Evolutionary conservation across 2,113 vertebrate genomes (phyloP), one percentile per base, ranked within the genome.

Genomic region (Anser brachyrhynchus): DNA sequence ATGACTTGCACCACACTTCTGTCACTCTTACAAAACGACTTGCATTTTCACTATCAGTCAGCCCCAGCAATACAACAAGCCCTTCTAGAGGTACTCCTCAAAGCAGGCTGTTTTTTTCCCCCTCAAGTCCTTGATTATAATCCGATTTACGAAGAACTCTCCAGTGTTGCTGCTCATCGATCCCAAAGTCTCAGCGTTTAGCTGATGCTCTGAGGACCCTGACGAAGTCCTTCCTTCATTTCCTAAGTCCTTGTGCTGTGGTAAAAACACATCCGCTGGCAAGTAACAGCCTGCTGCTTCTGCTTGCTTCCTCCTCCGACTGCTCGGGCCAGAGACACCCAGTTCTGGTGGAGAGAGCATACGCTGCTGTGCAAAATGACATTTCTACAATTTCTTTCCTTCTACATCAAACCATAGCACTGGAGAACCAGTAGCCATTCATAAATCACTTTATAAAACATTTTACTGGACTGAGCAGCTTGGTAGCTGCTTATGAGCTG

Each of bases 41-140:
- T n/a, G 44, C 59, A 19, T n/a, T 80, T 55, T 87, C 55, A 22
- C 78, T 41, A 0, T 52, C 65, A 20, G 67, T 7, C 71, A 49
- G 69, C 35, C 62, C 39, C 2, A 0, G 39, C 26, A 20, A 28
- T 5, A 23, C 43, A 31, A 59, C 43, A 33, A 55, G 19, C 55
- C 44, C 41, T 77, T 37, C 78, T 3, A 39, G 33, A 41, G 28
- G 9, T 1, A n/a, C 35, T 35, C 49, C 39, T 35, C 49, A 25
- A 9, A 65, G 61, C 0, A 3, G 20, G 20, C 46, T 49, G 46
- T 37, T 8, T 14, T 1, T 23, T 21, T 17, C 7, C 25, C 0
- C 19, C 17, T 18, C 19, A 33, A 44, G 29, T 13, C 69, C 19
- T 44, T 17, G 16, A 31, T 41, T 25, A n/a, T 28, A 77, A 64